Evolutionary conservation across 1,140 invertebrate species (phyloP).

Genomic region (Diachasma alloeum): DNA sequence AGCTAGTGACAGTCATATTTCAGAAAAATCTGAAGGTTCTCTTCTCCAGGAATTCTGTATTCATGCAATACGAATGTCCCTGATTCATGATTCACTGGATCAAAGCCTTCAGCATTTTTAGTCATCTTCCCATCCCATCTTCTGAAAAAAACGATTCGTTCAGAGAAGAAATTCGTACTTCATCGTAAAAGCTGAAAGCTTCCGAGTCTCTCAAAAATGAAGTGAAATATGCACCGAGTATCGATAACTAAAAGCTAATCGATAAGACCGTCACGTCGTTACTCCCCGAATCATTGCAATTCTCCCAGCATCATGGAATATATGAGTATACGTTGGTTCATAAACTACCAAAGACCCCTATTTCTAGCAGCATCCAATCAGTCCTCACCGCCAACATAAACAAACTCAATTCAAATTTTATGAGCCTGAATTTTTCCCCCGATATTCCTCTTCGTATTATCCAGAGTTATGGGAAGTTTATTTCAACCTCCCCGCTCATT

Average conservation of each 20-base stretch:
- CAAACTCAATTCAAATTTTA: constrained; percentile 13
- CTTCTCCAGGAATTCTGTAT: no score
- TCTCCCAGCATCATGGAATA: not conserved
- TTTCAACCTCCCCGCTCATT: not conserved
- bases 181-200: not conserved
- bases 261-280: not conserved
- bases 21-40: no score
- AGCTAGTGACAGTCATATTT: no score
- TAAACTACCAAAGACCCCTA: not conserved
- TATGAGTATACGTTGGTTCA: not conserved
- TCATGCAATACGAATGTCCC: no score
- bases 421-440: not conserved
- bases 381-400: constrained; percentile 11
- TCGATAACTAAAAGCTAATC: not conserved
- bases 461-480: not conserved
- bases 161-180: no score
- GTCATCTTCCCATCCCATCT: no score
- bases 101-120: no score
- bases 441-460: constrained; percentile 11
- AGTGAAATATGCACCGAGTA: not conserved
- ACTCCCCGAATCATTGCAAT: not conserved
- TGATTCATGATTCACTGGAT: no score
- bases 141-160: no score
- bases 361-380: constrained; percentile 16
- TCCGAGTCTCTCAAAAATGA: not conserved